Percentiles rank a stretch among this genome's conserved stretches.
Evolutionary conservation across 1,140 invertebrate genomes (phyloP).

Genomic region (Wasmannia auropunctata): DNA sequence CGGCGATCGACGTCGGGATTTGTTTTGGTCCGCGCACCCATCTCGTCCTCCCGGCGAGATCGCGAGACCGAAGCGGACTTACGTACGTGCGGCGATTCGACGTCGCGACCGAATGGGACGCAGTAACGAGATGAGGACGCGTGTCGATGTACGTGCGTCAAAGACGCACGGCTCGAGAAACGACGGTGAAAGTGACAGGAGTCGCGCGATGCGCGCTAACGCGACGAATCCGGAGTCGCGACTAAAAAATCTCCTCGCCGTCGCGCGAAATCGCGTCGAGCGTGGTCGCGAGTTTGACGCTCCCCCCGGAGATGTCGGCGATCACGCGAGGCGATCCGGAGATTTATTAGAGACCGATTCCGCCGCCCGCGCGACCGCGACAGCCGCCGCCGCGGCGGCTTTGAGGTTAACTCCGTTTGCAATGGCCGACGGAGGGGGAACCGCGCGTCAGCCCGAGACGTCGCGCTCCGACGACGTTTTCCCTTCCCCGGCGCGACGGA

Average conservation of each 20-base stretch:
- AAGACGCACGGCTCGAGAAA: neutral
- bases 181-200: slow-evolving; percentile 47
- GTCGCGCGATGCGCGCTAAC: neutral
- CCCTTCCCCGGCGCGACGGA: no score
- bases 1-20: slow-evolving; percentile 44
- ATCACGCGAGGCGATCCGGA: neutral
- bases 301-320: slow-evolving; percentile 26
- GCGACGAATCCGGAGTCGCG: neutral
- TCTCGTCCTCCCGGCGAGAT: neutral
- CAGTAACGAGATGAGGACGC: neutral
- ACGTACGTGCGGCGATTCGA: neutral
- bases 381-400: neutral
- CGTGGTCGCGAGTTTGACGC: slow-evolving; percentile 2
- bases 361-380: neutral
- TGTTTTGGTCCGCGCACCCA: slow-evolving; percentile 66
- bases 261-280: neutral
- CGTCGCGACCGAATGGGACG: neutral
- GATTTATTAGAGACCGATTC: slow-evolving; percentile 40
- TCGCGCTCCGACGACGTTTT: neutral
- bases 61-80: neutral
- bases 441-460: neutral
- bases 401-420: slow-evolving; percentile 56
- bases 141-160: neutral
- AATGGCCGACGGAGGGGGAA: neutral
- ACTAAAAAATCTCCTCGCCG: neutral